Base-by-base conservation (phyloP, 2,797 vertebrate species). In the Hylomyscus alleni region DNA sequence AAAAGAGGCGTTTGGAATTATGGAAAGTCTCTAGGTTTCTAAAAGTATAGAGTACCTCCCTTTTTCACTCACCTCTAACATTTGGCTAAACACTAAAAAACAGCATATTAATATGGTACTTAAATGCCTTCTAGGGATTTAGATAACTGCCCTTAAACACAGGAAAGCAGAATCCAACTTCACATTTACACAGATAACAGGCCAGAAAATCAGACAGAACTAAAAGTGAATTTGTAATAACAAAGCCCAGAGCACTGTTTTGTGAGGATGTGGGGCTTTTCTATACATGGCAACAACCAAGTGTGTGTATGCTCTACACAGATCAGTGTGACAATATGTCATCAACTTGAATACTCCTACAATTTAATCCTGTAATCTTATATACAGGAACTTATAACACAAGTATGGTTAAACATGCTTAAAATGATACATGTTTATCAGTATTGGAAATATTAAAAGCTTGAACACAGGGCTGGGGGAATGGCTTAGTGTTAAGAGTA, bases 211-310 rank as follows among this genome's bases (percentile, higher is more conserved):
- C 15, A 65, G 10, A 84, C 10, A 58, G 69, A 88, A 60, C 37
- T 73, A 50, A 95, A 75, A 58, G 40, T 84, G 52, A 31, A n/a
- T 54, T 84, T 95, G 94, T 75, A 67, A 50, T 90, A 87, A 15
- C 19, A 92, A 92, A 83, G 6, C n/a, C 8, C 13, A 58, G 58
- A 78, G 82, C 56, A 73, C 17, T 50, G n/a, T 81, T 82, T 60
- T 90, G 58, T 86, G 65, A 89, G 34, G 34, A 29, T 65, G 9
- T 76, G 52, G 40, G 24, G 75, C 44, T 13, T 65, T 44, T 17
- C 29, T 78, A 0, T 1, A 12, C 3, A 22, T 15, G 9, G 12
- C 15, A 11, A 24, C 10, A 67, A 47, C 60, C 50, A 56, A 58
- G 54, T 40, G 20, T 91, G 47, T 47, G n/a, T 13, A 22, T 76